Evolutionary conservation across 2,888 invertebrate species (phyloP).

Genomic region (Malacosoma neustria): DNA sequence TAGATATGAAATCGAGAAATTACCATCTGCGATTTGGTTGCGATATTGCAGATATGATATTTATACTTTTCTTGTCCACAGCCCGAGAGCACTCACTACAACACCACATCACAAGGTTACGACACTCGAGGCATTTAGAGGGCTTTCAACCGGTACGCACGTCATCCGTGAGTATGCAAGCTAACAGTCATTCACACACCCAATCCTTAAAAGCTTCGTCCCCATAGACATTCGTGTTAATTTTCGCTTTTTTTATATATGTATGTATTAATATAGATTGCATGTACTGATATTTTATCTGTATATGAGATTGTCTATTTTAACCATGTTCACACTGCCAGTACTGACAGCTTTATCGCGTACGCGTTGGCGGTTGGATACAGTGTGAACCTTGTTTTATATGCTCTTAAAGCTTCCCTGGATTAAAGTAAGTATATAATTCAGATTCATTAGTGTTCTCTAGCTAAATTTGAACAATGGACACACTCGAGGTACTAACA

Average conservation of each 20-base stretch:
- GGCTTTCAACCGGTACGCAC: slow-evolving; percentile 46
- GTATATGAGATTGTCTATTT: background rate
- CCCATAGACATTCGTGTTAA: slow-evolving; percentile 52
- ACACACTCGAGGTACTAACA: background rate
- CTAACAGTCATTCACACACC: slow-evolving; percentile 20
- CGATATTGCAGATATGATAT: no score
- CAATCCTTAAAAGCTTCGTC: slow-evolving; percentile 46
- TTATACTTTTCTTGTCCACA: slow-evolving; percentile 19
- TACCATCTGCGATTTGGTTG: no score
- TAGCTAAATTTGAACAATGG: background rate
- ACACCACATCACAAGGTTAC: slow-evolving; percentile 60
- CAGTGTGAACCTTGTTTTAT: background rate
- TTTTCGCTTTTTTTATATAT: slow-evolving; percentile 52
- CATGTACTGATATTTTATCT: background rate
- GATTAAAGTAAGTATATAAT: slow-evolving; percentile 6
- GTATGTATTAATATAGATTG: background rate
- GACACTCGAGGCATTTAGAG: slow-evolving; percentile 57
- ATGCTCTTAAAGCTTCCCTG: slow-evolving; percentile 3
- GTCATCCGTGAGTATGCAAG: slow-evolving; percentile 48
- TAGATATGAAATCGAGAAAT: no score
- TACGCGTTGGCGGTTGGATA: background rate
- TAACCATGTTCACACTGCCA: background rate
- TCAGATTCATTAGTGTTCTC: background rate
- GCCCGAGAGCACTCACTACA: slow-evolving; percentile 60
- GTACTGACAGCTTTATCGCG: background rate